phyloP scores from a whole-genome alignment of 2,113 vertebrate species.

The Hypocryptadius cinnamomeus region DNA sequence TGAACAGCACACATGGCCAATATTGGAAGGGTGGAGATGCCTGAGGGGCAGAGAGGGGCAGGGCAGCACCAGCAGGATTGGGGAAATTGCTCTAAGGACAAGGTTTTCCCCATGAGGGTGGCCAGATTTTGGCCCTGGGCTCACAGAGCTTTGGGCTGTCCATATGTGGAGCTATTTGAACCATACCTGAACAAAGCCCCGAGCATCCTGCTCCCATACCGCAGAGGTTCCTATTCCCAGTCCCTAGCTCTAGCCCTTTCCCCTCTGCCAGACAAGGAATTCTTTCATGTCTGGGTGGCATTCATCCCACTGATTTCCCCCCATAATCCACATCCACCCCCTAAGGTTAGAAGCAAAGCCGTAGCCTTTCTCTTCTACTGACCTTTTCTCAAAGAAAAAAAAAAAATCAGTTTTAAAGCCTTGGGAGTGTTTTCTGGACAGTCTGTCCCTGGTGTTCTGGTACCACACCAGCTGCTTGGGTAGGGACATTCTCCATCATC shows the following conservation, averaged over 20 bases:
- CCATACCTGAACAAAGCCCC: accelerated
- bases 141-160: background rate
- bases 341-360: background rate
- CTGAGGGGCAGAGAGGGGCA: background rate
- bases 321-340: accelerated
- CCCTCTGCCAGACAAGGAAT: background rate
- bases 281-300: background rate
- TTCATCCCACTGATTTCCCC: background rate
- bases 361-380: background rate
- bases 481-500: background rate
- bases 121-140: background rate
- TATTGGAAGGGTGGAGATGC: accelerated
- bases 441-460: background rate
- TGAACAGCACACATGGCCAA: background rate
- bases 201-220: background rate
- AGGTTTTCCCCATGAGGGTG: background rate
- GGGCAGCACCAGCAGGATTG: accelerated
- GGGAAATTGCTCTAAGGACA: background rate
- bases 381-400: background rate
- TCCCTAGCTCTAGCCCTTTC: background rate
- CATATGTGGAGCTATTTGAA: background rate
- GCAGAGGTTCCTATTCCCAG: background rate
- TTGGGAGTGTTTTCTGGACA: background rate
- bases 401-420: background rate
- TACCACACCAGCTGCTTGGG: accelerated